Base-by-base conservation (phyloP, 2,888 invertebrate genomes). In the Malthinus flaveolus region DNA sequence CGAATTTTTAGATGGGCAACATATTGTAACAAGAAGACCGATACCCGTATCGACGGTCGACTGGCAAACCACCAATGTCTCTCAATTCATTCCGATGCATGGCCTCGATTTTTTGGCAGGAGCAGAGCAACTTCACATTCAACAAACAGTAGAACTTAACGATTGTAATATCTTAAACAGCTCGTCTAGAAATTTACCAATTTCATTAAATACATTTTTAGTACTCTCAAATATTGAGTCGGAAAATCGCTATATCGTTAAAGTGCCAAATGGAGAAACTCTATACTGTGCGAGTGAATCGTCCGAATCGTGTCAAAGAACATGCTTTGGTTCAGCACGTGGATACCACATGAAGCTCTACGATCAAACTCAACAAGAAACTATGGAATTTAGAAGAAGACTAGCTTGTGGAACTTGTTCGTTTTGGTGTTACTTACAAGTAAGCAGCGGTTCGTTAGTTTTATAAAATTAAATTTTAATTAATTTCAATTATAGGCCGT, bases 361-460 rank as follows among this genome's bases (percentile, higher is more conserved):
- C 61, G 95, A 96, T 77, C 89, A 87, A 74, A 87, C 87, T n/a
- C 86, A 90, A 62, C 90, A 91, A 71, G 92, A 92, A 75, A 91
- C 93, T 0, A 83, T 95, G 73, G 84, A 89, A 57, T 80, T 96
- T 42, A 78, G 82, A 59, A 82, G 93, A 63, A 83, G 89, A 42
- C 79, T 92, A 0, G 87, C 90, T 0, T 86, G 88, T 49, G 85
- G 87, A 0, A 87, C 89, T 63, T 86, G 86, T 67, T 71, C 77
- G 7, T 90, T 88, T 71, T 88, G 89, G 59, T 88, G 88, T 68
- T 85, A 86, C 72, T 78, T 90, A 61, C 90, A 90, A 84, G 89
- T 85, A 61, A 32, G n/a, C 23, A 23, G 23, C n/a, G n/a, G 9
- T 35, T 33, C 10, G 1, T 15, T n/a, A 10, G 15, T n/a, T 10